Evolutionary conservation across 2,797 vertebrate species (phyloP), one percentile per base, ranked within the genome.

Genomic region (Scolopax rusticola): DNA sequence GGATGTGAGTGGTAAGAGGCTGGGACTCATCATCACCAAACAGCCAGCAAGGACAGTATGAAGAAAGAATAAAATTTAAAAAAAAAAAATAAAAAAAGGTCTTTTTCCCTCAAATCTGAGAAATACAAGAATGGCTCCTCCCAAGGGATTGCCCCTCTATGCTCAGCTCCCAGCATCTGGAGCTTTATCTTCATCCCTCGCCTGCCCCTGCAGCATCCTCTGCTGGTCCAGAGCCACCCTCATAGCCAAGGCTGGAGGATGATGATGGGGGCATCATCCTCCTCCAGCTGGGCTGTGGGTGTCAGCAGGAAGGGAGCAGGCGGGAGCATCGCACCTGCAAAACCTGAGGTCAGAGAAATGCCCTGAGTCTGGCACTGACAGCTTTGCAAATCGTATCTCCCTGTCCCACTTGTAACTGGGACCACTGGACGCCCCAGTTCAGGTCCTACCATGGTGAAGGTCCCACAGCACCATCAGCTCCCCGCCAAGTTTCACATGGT

Each of bases 291-390:
- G 33, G 40, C 57, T 48, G 45, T 10, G 23, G 27, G 28, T 45
- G 32, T 45, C 60, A 45, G 28, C 45, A 48, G 32, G 40, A 56
- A 43, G 25, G 47, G 33, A 65, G 8, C 70, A 80, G 50, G 38
- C 43, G 63, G 65, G 40, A 84, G 13, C n/a, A 32, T 2, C 4
- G 20, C 13, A 38, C 30, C 30, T 5, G 54, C 43, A n/a, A 79
- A 56, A 65, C 3, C 25, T 3, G 28, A 64, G 78, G 21, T 43
- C 45, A 27, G 7, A 77, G 43, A 48, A 76, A 53, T 18, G 21
- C 50, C 33, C 13, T 0, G 0, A 25, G 8, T 51, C 53, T 33
- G 32, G 60, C 60, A 59, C 30, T 3, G 1, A 33, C 9, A 38
- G 59, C 50, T 83, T 76, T 65, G 36, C 57, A 75, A 68, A 78